These are phyloP conservation scores for Halcyon malimbica DNA, from an alignment of 2,113 vertebrate genomes.

Conservation along the genomic window DNA sequence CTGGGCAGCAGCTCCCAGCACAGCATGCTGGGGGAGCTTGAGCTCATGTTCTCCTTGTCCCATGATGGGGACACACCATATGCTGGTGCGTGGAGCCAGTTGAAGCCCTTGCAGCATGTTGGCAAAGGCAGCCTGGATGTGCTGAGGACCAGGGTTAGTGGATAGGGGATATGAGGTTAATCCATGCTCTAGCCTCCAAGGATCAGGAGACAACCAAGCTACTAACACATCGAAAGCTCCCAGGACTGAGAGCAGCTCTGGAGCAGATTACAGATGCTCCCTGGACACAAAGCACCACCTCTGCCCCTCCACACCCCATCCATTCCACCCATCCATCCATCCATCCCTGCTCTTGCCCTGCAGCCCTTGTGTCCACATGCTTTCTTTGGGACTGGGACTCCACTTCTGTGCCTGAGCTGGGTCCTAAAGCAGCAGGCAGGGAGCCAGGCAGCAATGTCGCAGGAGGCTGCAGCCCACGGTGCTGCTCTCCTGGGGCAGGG, in stretches of 20 bases:
- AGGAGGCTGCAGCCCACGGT: neutral
- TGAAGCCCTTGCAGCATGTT: neutral
- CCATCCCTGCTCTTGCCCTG: neutral
- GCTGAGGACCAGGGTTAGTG: neutral
- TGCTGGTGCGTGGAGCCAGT: neutral
- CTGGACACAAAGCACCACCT: neutral
- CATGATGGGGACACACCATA: rapidly evolving
- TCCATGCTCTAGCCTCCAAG: neutral
- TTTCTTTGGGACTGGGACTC: neutral
- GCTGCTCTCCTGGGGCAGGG: neutral
- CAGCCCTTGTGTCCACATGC: neutral
- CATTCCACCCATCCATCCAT: neutral
- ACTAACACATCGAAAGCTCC: neutral
- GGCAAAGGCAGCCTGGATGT: neutral
- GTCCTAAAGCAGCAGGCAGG: neutral
- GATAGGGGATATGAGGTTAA: rapidly evolving
- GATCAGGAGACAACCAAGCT: neutral
- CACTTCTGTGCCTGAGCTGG: neutral
- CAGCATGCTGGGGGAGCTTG: neutral
- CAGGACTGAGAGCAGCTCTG: neutral
- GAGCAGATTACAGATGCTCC: neutral
- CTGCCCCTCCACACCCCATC: neutral
- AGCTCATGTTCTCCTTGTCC: neutral
- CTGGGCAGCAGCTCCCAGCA: neutral
- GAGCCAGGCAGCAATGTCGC: neutral